Percentiles rank a stretch among this genome's conserved stretches.
Conservation (phyloP, 2,797 vertebrate species). For the Microtus obscurus region DNA sequence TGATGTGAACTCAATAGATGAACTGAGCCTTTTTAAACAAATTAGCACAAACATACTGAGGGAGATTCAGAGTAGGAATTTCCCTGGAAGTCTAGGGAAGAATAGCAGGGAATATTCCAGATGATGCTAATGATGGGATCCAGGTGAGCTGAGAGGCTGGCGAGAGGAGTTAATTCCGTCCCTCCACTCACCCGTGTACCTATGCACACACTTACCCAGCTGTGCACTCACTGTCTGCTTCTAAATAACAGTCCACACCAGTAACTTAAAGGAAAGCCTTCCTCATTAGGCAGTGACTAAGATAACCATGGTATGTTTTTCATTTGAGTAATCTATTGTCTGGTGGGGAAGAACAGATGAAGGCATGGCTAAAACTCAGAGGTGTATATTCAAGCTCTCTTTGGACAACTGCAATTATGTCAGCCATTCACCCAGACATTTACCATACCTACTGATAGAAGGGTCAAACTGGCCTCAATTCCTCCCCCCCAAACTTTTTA, state of each 20-base stretch:
- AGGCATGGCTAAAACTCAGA: not conserved
- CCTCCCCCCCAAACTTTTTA: not conserved
- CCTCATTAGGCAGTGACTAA: constrained; percentile 13
- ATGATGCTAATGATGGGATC: not conserved
- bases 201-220: not conserved
- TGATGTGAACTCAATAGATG: not conserved
- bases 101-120: not conserved
- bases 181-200: not conserved
- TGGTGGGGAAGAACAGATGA: not conserved
- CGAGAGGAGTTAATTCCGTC: not conserved
- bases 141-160: not conserved
- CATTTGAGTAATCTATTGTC: not conserved
- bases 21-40: not conserved
- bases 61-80: not conserved
- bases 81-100: not conserved
- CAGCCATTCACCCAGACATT: not conserved
- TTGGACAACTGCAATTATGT: constrained; percentile 16
- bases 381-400: not conserved
- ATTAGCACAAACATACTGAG: not conserved
- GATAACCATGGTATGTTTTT: not conserved
- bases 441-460: not conserved
- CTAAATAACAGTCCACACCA: not conserved
- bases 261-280: not conserved
- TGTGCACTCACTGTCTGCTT: not conserved
- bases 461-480: constrained; percentile 1